These are phyloP conservation scores for Drosophila ustulata DNA, from an alignment of 2,888 invertebrate genomes.

Conservation along the genomic window DNA sequence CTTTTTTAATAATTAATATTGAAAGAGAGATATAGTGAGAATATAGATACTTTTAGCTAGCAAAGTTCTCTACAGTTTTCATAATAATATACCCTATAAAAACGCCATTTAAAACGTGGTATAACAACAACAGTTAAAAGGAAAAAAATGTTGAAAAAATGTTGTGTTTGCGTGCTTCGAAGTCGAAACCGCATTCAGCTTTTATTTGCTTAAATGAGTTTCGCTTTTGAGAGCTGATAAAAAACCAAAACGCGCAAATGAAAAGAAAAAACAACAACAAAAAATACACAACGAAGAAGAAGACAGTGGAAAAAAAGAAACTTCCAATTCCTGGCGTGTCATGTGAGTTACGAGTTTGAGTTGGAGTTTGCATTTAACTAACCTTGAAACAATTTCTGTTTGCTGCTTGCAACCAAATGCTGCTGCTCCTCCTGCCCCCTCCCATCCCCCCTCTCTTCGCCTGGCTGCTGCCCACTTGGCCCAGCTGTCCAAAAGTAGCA, in stretches of 20 bases:
- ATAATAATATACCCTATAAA: background rate
- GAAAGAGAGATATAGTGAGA: too few species aligned
- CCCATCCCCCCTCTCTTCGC: background rate
- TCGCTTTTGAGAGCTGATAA: conserved; percentile 56
- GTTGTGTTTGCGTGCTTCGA: conserved; percentile 25
- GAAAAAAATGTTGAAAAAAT: conserved; percentile 13
- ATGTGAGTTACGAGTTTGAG: conserved; percentile 50
- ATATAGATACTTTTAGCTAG: too few species aligned
- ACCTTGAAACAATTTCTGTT: conserved; percentile 60
- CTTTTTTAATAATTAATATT: too few species aligned
- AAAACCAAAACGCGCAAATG: background rate
- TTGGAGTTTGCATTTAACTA: conserved; percentile 52
- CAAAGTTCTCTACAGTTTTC: too few species aligned
- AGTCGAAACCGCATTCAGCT: conserved; percentile 40
- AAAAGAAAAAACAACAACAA: conserved; percentile 4
- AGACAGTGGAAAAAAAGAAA: conserved; percentile 34
- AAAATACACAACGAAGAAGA: background rate
- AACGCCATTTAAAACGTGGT: background rate
- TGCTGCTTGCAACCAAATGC: conserved; percentile 34
- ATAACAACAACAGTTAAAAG: conserved; percentile 6
- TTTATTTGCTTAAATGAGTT: conserved; percentile 62
- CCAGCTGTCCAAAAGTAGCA: conserved; percentile 38
- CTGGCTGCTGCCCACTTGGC: background rate
- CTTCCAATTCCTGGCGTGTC: conserved; percentile 59
- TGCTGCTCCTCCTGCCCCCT: background rate